These are phyloP conservation scores for Heterodera schachtii DNA, from an alignment of 1,140 invertebrate genomes.

Conservation along the genomic window DNA sequence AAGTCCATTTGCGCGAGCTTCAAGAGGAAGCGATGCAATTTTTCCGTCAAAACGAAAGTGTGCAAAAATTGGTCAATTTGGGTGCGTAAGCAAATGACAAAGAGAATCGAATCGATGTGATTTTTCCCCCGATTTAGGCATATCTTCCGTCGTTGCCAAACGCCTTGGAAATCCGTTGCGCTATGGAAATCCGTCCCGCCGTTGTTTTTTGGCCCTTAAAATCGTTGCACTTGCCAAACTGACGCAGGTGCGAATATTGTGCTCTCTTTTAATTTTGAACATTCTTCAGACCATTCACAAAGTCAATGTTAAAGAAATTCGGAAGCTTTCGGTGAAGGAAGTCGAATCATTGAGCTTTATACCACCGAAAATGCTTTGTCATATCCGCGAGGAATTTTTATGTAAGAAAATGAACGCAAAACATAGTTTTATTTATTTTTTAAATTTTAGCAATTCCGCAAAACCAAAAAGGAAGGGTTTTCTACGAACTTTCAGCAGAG, in stretches of 20 bases:
- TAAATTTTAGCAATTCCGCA: neutral
- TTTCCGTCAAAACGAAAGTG: neutral
- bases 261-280: neutral
- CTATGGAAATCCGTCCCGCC: conserved; percentile 15
- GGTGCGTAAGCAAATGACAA: conserved; percentile 5
- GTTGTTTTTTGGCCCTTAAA: conserved; percentile 19
- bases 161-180: conserved; percentile 24
- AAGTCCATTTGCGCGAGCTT: neutral
- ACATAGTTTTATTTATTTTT: neutral
- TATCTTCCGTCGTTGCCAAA: conserved; percentile 18
- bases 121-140: neutral
- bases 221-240: conserved; percentile 10
- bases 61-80: conserved; percentile 6
- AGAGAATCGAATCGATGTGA: neutral
- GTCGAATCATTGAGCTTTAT: neutral
- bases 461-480: neutral
- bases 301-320: neutral
- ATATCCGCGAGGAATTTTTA: conserved; percentile 20
- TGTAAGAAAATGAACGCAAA: neutral
- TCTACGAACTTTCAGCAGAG: conserved; percentile 2
- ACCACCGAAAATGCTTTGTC: conserved; percentile 1
- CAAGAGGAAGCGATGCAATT: conserved; percentile 7
- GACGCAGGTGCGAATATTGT: conserved; percentile 5
- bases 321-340: conserved; percentile 5
- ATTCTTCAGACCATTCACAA: conserved; percentile 15